A percentile compares a stretch with the other conserved stretches of the same genome.
Conservation (phyloP, 2,888 invertebrate genomes). For the Noctua fimbriata region DNA sequence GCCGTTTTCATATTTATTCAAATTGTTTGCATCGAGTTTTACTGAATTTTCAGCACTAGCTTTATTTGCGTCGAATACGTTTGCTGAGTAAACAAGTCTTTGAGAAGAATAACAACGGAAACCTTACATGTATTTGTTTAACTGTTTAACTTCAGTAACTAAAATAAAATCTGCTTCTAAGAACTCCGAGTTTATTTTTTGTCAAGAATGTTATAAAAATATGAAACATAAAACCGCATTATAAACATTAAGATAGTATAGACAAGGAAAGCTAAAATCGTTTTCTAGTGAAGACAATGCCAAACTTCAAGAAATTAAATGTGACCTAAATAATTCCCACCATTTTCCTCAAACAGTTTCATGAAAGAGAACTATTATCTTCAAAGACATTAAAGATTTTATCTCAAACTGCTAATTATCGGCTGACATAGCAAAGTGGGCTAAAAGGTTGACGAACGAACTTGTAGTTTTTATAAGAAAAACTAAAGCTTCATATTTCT, state of each 20-base stretch:
- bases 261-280: not conserved
- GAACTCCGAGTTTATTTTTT: not conserved
- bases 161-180: not conserved
- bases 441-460: conserved; percentile 59
- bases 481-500: conserved; percentile 12
- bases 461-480: conserved; percentile 36
- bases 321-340: conserved; percentile 29
- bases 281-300: not conserved
- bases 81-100: conserved; percentile 14
- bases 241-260: not conserved
- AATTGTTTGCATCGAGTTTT: conserved; percentile 7
- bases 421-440: conserved; percentile 45
- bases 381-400: conserved; percentile 52
- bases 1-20: conserved; percentile 29
- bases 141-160: not conserved
- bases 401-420: conserved; percentile 63
- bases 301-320: conserved; percentile 1
- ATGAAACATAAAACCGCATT: not conserved
- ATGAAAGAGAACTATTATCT: conserved; percentile 48
- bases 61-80: conserved; percentile 10
- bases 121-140: not conserved
- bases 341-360: conserved; percentile 47
- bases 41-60: not conserved
- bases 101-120: conserved; percentile 14
- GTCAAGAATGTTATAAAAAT: not conserved